Evolutionary conservation across 2,797 vertebrate species (phyloP).

Genomic region (Alfaro cultratus): DNA sequence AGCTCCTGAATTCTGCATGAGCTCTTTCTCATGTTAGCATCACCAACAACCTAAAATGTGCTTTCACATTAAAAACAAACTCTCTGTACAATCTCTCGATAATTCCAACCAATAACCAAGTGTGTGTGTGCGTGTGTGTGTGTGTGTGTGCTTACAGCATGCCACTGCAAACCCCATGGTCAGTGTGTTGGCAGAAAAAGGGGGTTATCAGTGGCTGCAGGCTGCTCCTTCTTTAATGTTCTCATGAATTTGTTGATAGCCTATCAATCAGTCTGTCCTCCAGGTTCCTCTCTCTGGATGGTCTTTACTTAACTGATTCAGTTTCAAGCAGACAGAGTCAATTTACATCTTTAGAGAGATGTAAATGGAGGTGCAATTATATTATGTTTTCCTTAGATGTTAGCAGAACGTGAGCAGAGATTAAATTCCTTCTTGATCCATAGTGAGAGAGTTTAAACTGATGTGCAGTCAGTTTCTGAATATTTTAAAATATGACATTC

Average conservation of each 20-base stretch:
- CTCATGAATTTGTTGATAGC: constrained; percentile 32
- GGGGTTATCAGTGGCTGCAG: constrained; percentile 34
- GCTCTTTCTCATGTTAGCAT: constrained; percentile 28
- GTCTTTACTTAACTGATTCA: constrained; percentile 14
- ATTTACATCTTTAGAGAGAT: constrained; percentile 15
- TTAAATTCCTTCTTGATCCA: not conserved
- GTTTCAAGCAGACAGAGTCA: constrained; percentile 19
- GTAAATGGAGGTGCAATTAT: constrained; percentile 17
- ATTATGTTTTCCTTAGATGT: constrained; percentile 15
- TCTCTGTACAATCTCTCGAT: constrained; percentile 7
- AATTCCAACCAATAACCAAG: constrained; percentile 31
- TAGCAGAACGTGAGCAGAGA: constrained; percentile 4
- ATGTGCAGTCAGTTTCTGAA: not conserved
- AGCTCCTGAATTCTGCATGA: constrained; percentile 28
- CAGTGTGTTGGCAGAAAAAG: constrained; percentile 2
- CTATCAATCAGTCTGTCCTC: constrained; percentile 28
- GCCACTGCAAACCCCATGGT: constrained; percentile 18
- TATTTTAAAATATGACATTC: not conserved
- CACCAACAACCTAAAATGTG: constrained; percentile 29
- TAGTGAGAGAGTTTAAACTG: not conserved
- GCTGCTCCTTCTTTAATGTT: constrained; percentile 7
- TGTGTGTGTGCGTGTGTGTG: not conserved
- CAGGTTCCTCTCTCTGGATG: not conserved
- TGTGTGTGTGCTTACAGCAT: constrained; percentile 11
- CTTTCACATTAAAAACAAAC: constrained; percentile 17